Percentiles rank a stretch among this genome's conserved stretches.
phyloP scores from a whole-genome alignment of 2,888 invertebrate species.

The Carcina quercana region DNA sequence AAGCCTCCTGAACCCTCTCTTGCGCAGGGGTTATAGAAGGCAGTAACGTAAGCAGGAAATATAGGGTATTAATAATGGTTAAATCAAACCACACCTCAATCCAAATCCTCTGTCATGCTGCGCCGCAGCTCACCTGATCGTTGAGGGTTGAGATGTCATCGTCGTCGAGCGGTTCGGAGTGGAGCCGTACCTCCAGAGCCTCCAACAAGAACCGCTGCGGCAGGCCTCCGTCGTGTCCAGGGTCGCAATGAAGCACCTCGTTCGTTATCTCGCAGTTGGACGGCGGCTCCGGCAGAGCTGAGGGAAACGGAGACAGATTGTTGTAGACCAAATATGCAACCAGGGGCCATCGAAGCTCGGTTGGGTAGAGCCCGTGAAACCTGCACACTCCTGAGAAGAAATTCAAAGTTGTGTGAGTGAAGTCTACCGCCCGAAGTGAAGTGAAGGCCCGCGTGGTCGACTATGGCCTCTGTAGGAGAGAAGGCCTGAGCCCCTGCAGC shows the following conservation, averaged over 20 bases:
- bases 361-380: no score
- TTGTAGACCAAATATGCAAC: no score
- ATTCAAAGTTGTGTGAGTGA: no score
- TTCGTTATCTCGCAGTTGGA: conserved; percentile 83
- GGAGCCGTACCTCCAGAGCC: conserved; percentile 79
- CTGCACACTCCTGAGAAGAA: no score
- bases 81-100: conserved; percentile 2
- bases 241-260: conserved; percentile 80
- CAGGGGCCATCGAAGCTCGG: no score
- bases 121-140: conserved; percentile 74
- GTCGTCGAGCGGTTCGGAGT: conserved; percentile 47
- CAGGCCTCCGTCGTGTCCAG: conserved; percentile 87
- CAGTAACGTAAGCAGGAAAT: conserved; percentile 20
- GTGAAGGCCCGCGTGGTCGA: no score
- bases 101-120: conserved; percentile 8
- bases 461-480: no score
- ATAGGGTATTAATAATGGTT: background rate
- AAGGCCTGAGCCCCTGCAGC: no score
- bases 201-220: conserved; percentile 88
- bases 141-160: conserved; percentile 78
- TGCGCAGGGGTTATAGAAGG: no score
- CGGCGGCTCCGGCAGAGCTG: conserved; percentile 86
- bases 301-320: background rate
- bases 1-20: no score
- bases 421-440: no score